Base-by-base conservation (phyloP, 2,797 vertebrate species). In the Orientallactaga sibirica region DNA sequence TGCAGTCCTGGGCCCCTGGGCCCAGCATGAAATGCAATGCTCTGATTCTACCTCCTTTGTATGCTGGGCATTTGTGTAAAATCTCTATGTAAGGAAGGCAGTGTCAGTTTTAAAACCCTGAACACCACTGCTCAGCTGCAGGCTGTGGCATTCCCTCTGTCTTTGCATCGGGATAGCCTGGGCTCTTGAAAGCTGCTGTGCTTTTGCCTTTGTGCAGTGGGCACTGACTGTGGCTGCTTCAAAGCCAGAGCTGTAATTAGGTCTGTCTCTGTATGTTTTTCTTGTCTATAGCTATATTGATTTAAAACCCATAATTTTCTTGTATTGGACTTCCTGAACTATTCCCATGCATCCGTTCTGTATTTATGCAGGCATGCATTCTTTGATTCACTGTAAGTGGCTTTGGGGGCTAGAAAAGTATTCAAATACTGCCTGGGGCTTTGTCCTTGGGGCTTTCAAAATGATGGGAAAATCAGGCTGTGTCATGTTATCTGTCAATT, bases 81-180 rank as follows among this genome's bases (percentile, higher is more conserved):
- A n/a, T 15, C 70, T 90, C 37, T 37, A 4, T 29, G 29, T 25
- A 12, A n/a, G 37, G 48, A 78, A 33, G 14, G 4, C 52, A 33
- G 55, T 25, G 1, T 3, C 41, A 48, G 58, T 55, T 75, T 37
- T 22, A 20, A 82, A 78, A 78, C n/a, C 66, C 76, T 48, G 80
- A 75, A 62, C 74, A 61, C 71, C 75, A 4, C 3, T 43, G 14
- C 20, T 27, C 0, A 3, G 37, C 52, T 29, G 1, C 5, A 37
- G 24, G 16, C 24, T 1, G 1, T 4, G 0, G 3, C 58, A 68
- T 48, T 29, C 37, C 37, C 6, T 37, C 37, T 27, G 61, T 3
- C 1, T 41, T 0, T 14, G 1, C 62, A 7, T 48, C 18, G 52
- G 85, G 66, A 84, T 74, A 52, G 58, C 25, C 18, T 5, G 27